These are phyloP conservation scores for Peromyscus maniculatus DNA, from an alignment of 2,113 vertebrate genomes.

Conservation along the genomic window DNA sequence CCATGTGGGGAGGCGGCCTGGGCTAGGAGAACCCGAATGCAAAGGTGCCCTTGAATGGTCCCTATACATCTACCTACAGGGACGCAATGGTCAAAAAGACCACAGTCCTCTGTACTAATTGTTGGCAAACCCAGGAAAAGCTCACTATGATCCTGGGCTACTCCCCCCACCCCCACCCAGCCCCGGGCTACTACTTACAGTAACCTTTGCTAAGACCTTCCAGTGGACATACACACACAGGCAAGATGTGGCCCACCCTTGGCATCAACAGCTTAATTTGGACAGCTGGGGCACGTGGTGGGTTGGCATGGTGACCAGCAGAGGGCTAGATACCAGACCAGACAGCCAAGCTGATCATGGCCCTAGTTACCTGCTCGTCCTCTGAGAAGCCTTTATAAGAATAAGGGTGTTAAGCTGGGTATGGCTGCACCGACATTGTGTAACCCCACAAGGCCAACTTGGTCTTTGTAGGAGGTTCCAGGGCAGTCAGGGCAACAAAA, in stretches of 20 bases:
- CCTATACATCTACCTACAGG: not conserved
- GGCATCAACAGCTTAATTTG: not conserved
- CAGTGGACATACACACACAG: not conserved
- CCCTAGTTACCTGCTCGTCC: not conserved
- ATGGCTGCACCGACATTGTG: not conserved
- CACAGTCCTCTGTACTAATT: not conserved
- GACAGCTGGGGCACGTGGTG: not conserved
- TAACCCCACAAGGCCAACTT: not conserved
- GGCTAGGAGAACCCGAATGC: not conserved
- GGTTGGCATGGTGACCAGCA: not conserved
- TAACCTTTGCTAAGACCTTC: not conserved
- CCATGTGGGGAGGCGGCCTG: not conserved
- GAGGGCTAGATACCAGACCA: not conserved
- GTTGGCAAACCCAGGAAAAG: not conserved
- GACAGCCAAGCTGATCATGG: not conserved
- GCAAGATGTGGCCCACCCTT: not conserved
- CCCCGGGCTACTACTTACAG: not conserved
- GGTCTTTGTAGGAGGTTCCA: not conserved
- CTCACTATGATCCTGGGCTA: too few relatives aligned
- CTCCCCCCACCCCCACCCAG: too few relatives aligned
- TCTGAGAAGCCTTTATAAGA: not conserved
- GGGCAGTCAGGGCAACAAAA: not conserved
- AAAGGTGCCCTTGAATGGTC: not conserved
- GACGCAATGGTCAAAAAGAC: not conserved
- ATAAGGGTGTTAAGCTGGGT: not conserved